Evolutionary conservation across 1,140 invertebrate species (phyloP).

Genomic region (Yoshiicerus persimilis): DNA sequence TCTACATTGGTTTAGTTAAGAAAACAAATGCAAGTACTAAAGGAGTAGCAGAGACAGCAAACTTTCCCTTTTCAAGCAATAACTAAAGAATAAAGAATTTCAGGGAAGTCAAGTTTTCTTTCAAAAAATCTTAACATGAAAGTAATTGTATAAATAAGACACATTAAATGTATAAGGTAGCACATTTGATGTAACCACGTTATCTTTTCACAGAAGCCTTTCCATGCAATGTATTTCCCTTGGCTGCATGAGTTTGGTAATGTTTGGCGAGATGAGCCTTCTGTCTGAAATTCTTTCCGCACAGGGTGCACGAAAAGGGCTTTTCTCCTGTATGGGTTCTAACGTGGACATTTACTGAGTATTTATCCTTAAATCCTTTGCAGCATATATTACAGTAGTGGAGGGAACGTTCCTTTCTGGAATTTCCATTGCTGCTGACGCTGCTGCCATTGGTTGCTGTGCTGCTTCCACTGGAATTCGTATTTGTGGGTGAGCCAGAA

Average conservation of each 20-base stretch:
- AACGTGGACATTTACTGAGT: slow-evolving; percentile 89
- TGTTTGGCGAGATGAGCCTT: slow-evolving; percentile 97
- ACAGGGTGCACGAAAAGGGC: slow-evolving; percentile 82
- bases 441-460: slow-evolving; percentile 27
- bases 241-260: slow-evolving; percentile 88
- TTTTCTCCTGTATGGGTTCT: slow-evolving; percentile 88
- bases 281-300: slow-evolving; percentile 88
- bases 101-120: background rate
- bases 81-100: background rate
- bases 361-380: slow-evolving; percentile 91
- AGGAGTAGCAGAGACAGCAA: background rate
- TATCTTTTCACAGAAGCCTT: background rate
- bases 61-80: background rate
- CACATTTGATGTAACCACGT: background rate
- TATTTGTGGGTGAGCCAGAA: background rate
- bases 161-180: background rate
- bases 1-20: background rate
- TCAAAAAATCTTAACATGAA: background rate
- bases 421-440: slow-evolving; percentile 35
- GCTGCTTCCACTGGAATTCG: slow-evolving; percentile 43
- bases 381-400: slow-evolving; percentile 89
- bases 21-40: background rate
- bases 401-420: slow-evolving; percentile 76
- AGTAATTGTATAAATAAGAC: background rate
- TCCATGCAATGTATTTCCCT: background rate